Conservation (phyloP, 1,140 invertebrate species). For the Stegodyphus dumicola region DNA sequence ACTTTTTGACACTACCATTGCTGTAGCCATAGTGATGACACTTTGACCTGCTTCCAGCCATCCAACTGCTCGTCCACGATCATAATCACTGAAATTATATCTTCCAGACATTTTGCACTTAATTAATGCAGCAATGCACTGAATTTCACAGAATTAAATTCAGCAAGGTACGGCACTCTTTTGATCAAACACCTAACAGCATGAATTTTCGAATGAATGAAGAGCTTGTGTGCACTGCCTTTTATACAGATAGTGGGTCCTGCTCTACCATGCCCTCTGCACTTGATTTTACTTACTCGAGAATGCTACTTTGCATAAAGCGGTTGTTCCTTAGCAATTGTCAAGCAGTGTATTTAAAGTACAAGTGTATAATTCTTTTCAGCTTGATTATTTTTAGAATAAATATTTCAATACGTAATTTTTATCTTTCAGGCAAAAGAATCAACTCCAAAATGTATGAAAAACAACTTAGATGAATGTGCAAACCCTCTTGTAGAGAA, state of each 20-base stretch:
- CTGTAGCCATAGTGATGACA: not conserved
- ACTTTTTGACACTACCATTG: not conserved
- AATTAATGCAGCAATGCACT: not conserved
- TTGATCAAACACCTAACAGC: not conserved
- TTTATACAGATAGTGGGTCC: not conserved
- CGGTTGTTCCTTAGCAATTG: not conserved
- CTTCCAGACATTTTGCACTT: not conserved
- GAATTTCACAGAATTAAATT: not conserved
- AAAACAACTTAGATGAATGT: too few species aligned
- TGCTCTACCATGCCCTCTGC: not conserved
- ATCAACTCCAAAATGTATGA: too few species aligned
- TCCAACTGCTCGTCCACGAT: not conserved
- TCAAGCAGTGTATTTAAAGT: not conserved
- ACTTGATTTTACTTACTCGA: not conserved
- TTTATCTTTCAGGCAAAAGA: too few species aligned
- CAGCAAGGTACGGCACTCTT: not conserved
- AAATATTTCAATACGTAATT: too few species aligned
- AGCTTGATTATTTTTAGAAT: too few species aligned
- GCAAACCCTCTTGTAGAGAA: too few species aligned
- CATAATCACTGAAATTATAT: not conserved
- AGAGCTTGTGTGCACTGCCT: not conserved
- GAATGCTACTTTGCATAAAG: not conserved
- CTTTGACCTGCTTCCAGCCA: not conserved
- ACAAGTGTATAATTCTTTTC: too few species aligned
- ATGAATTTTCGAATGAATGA: not conserved